phyloP scores from a whole-genome alignment of 2,113 vertebrate species.

The Heliornis fulica region DNA sequence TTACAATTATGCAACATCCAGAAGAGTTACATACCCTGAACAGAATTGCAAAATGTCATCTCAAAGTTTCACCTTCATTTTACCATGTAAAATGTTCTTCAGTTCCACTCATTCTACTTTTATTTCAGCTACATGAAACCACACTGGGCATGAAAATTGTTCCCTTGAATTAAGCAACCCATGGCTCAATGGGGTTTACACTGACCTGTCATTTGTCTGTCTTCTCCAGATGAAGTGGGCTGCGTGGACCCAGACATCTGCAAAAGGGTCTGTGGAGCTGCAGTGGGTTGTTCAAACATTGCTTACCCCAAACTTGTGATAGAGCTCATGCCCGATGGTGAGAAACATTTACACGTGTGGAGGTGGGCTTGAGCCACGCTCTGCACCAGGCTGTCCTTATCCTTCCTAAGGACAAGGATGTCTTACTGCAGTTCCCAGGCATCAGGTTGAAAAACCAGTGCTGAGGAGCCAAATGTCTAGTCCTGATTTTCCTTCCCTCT shows the following conservation, averaged over 20 bases:
- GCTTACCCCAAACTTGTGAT: constrained; percentile 94
- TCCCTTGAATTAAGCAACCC: not conserved
- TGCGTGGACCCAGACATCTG: constrained; percentile 89
- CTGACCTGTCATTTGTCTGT: not conserved
- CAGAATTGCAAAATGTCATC: not conserved
- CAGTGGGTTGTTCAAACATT: constrained; percentile 93
- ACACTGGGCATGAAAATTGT: not conserved
- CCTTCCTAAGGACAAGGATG: not conserved
- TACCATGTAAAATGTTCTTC: not conserved
- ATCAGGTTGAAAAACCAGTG: not conserved
- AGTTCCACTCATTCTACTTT: not conserved
- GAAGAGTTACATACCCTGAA: not conserved
- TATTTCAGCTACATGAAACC: not conserved
- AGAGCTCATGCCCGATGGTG: constrained; percentile 91
- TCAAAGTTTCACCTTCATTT: not conserved
- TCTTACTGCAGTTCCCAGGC: not conserved
- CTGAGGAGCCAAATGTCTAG: not conserved
- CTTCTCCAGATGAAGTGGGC: constrained; percentile 84
- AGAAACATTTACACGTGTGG: constrained; percentile 29
- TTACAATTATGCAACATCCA: not conserved
- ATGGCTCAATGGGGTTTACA: not conserved
- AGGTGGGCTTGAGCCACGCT: not conserved
- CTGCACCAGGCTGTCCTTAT: not conserved
- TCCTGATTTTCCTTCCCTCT: not conserved
- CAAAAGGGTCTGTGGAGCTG: constrained; percentile 80